Evolutionary conservation across 2,797 vertebrate species (phyloP).

Genomic region (Lacerta bilineata): DNA sequence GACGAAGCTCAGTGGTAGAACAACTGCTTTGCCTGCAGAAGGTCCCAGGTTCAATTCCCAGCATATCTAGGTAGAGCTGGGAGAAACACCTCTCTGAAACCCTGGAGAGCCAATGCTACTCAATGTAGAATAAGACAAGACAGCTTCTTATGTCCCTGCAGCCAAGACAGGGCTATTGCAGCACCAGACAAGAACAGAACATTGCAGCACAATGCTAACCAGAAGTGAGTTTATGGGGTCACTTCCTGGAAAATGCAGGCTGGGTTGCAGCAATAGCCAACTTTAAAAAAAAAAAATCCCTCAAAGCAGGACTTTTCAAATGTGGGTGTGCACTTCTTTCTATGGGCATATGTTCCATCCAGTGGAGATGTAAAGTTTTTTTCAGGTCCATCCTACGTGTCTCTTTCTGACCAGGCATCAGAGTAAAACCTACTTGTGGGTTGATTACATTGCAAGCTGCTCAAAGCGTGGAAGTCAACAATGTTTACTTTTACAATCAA

Average conservation of each 20-base stretch:
- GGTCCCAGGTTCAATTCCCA: too few species aligned
- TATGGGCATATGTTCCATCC: neutral
- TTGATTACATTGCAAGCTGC: neutral
- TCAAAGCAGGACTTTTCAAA: neutral
- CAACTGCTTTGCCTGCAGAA: too few species aligned
- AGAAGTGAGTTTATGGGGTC: too few species aligned
- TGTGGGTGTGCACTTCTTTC: neutral
- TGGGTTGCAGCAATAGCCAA: neutral
- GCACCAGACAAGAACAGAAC: neutral
- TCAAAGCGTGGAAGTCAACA: neutral
- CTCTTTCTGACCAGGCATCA: neutral
- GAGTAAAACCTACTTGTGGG: too few species aligned
- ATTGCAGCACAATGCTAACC: neutral
- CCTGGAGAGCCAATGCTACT: too few species aligned
- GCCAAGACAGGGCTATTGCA: neutral
- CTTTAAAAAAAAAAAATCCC: too few species aligned
- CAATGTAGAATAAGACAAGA: neutral
- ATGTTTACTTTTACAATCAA: neutral
- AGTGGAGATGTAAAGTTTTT: neutral
- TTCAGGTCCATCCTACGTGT: too few species aligned
- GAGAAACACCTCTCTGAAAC: too few species aligned
- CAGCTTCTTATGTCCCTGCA: neutral
- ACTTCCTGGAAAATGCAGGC: too few species aligned
- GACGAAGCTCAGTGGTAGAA: too few species aligned
- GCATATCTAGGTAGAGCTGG: too few species aligned